phyloP scores from a whole-genome alignment of 2,888 invertebrate species.

The Eurytoma adleriae region DNA sequence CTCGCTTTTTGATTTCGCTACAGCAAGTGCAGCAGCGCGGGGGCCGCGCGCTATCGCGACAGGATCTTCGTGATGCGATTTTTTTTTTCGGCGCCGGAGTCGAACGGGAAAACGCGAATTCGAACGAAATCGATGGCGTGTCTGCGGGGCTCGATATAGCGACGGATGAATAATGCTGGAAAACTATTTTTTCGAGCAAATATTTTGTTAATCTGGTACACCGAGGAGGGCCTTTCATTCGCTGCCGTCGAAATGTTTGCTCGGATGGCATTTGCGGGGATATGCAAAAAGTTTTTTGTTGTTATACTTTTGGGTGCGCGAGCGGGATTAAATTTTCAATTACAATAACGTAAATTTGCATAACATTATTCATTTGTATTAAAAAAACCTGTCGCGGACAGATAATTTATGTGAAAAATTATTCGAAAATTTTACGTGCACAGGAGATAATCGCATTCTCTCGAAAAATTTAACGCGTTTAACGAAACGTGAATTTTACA shows the following conservation, averaged over 20 bases:
- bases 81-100: constrained; percentile 1
- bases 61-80: constrained; percentile 47
- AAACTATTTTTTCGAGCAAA: background rate
- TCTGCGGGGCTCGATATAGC: constrained; percentile 7
- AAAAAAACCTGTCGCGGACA: background rate
- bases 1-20: constrained; percentile 30
- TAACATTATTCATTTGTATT: too few species aligned
- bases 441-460: too few species aligned
- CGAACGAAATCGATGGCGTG: constrained; percentile 14
- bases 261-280: background rate
- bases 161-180: constrained; percentile 18
- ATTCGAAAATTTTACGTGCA: too few species aligned
- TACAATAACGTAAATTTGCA: too few species aligned
- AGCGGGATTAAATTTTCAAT: too few species aligned
- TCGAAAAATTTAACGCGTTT: background rate
- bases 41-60: constrained; percentile 37
- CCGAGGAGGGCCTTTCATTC: too few species aligned
- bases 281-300: too few species aligned
- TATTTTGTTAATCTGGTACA: background rate
- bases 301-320: too few species aligned
- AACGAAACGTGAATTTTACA: constrained; percentile 10
- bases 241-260: too few species aligned
- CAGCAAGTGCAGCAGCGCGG: constrained; percentile 38
- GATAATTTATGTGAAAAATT: too few species aligned
- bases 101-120: background rate